Evolutionary conservation across 2,888 invertebrate species (phyloP).

Genomic region (Prostheceraeus crozeri): DNA sequence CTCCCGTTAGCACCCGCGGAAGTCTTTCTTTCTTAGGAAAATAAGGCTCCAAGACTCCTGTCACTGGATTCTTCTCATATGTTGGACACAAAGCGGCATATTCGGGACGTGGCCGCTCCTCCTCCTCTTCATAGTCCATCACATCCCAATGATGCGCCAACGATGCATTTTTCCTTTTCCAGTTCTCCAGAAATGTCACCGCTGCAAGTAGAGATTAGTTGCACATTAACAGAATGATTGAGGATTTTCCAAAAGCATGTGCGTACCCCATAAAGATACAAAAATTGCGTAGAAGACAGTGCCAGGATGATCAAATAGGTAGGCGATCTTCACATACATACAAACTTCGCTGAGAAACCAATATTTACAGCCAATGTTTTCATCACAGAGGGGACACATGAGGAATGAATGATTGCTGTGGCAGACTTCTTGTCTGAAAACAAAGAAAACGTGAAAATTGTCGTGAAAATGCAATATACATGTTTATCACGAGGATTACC

Average conservation of each 20-base stretch:
- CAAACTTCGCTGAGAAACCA: conserved; percentile 62
- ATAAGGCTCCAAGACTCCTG: conserved; percentile 60
- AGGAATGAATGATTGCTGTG: conserved; percentile 56
- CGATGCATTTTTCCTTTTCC: conserved; percentile 61
- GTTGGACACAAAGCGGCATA: conserved; percentile 60
- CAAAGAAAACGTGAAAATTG: too few species aligned
- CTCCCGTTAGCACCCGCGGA: conserved; percentile 60
- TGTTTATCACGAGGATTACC: conserved; percentile 55
- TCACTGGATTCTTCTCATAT: conserved; percentile 61
- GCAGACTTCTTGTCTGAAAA: conserved; percentile 58
- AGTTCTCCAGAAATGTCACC: conserved; percentile 62
- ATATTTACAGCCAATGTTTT: conserved; percentile 59
- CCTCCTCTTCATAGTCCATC: conserved; percentile 60
- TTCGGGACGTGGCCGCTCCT: conserved; percentile 61
- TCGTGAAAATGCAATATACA: too few species aligned
- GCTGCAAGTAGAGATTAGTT: conserved; percentile 51
- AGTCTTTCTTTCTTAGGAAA: conserved; percentile 59
- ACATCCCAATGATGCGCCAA: conserved; percentile 62
- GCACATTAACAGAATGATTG: too few species aligned
- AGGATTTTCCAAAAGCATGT: not conserved
- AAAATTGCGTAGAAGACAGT: conserved; percentile 61
- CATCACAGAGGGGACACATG: conserved; percentile 62
- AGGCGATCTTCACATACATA: conserved; percentile 58
- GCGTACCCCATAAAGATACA: conserved; percentile 61
- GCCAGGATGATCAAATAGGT: conserved; percentile 62